Conservation (phyloP, 2,113 vertebrate species). For the Tonatia bakeri region DNA sequence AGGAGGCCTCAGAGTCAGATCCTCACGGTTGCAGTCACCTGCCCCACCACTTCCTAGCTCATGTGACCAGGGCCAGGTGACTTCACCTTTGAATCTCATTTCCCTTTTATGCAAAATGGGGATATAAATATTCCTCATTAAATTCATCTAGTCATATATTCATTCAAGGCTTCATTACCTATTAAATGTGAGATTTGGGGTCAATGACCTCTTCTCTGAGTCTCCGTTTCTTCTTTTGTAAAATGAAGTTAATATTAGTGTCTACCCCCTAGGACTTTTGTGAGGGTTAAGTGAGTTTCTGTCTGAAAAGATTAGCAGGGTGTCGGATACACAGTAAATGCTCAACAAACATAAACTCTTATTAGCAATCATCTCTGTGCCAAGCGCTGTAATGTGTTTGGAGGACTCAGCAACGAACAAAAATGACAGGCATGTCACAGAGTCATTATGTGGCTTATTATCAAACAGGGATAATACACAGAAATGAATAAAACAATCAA, state of each 20-base stretch:
- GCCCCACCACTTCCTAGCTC: not conserved
- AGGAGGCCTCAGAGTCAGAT: not conserved
- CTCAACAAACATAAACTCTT: not conserved
- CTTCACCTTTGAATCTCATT: not conserved
- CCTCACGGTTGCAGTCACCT: fast-evolving
- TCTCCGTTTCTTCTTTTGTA: not conserved
- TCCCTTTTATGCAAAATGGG: not conserved
- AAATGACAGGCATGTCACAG: not conserved
- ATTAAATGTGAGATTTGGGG: not conserved
- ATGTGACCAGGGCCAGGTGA: not conserved
- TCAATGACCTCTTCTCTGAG: not conserved
- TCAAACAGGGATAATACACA: not conserved
- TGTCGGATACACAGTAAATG: not conserved
- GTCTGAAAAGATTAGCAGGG: not conserved
- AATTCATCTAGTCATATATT: not conserved
- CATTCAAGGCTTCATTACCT: not conserved
- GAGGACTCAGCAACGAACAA: not conserved
- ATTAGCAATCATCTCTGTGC: not conserved
- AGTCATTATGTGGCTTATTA: not conserved
- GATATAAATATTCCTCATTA: not conserved
- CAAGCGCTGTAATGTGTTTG: not conserved
- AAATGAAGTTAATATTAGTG: not conserved
- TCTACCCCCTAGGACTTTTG: not conserved
- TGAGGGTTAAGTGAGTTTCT: not conserved
- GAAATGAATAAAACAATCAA: not conserved